Evolutionary conservation across 2,888 invertebrate genomes (phyloP), one percentile per base, ranked within the genome.

Genomic region (Andricus quercusramuli): DNA sequence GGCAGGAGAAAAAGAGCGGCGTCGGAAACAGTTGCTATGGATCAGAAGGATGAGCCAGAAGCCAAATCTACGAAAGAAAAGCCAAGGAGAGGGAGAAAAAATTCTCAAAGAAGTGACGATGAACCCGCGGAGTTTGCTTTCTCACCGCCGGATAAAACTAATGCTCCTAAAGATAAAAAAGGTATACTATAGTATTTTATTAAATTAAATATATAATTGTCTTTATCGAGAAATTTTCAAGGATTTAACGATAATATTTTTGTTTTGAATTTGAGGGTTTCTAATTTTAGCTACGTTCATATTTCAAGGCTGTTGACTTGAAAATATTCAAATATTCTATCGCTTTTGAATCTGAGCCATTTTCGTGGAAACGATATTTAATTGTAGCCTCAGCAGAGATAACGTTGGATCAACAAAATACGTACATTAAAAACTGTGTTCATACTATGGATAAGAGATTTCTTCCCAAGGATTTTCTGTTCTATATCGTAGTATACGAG

Each of bases 91-190:
- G 84, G 84, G 29, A 85, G 85, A 64, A 89, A 87, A 78, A 37
- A 47, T 15, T 88, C 83, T 22, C 84, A 86, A 65, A 85, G 81
- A n/a, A 88, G 86, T 25, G 81, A 82, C 25, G 82, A 82, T 15
- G 67, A 82, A 41, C 78, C 77, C 78, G 47, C 17, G 13, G 74
- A 74, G 56, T 90, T 86, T 83, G 68, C 65, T 4, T 91, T 90
- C 68, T 90, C 91, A 44, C 81, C 86, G 22, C 90, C 91, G 5
- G 88, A 88, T 4, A 82, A 87, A 29, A 80, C 83, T 11, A 82
- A 79, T 3, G 82, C 87, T 17, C 77, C 80, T 51, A 85, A 88
- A 32, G 85, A 87, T 81, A 83, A 82, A 13, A 66, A 76, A 67
- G n/a, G 37, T 59, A 29, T 29, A 47, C 17, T 17, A 37, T 32